A percentile compares a stretch with the other conserved stretches of the same genome.
Evolutionary conservation across 2,797 vertebrate genomes (phyloP).

Genomic region (Alectoris magna): DNA sequence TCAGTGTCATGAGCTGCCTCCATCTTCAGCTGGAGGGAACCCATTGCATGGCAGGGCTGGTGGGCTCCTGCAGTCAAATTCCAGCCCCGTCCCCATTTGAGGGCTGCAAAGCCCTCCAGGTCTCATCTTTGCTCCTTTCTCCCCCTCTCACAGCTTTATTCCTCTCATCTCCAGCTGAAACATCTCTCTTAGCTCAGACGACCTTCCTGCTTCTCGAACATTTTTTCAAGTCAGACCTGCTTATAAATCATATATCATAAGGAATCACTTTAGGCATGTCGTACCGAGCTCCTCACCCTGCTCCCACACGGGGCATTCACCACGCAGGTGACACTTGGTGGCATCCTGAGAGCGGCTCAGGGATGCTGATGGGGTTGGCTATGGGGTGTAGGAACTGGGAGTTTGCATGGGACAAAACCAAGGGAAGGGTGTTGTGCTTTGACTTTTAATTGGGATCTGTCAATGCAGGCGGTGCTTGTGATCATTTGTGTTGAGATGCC

Average conservation of each 20-base stretch:
- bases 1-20: neutral
- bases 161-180: neutral
- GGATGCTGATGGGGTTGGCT: neutral
- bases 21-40: neutral
- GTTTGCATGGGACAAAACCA: neutral
- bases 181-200: neutral
- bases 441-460: neutral
- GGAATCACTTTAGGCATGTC: accelerated
- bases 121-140: neutral
- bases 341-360: neutral
- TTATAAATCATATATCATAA: neutral
- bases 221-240: neutral
- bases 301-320: accelerated
- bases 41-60: neutral
- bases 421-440: accelerated
- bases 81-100: neutral
- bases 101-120: neutral
- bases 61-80: neutral
- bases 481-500: no score
- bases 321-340: neutral
- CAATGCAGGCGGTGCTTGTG: accelerated
- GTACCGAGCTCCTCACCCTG: neutral
- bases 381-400: neutral
- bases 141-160: neutral
- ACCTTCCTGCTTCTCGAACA: neutral